Evolutionary conservation across 2,797 vertebrate genomes (phyloP), one percentile per base, ranked within the genome.

Genomic region (Notolabrus celidotus): DNA sequence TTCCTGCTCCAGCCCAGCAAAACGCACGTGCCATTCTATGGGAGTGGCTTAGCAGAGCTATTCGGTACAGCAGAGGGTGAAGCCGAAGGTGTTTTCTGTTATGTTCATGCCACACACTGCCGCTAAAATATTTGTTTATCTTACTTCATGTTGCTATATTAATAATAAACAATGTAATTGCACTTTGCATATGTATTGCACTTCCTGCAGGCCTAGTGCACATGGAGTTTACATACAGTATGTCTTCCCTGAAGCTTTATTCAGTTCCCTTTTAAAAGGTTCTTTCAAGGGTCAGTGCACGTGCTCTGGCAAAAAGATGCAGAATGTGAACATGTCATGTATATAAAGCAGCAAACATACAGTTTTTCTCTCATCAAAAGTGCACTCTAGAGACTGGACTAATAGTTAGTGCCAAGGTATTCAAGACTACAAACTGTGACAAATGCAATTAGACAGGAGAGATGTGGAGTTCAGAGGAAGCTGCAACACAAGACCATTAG

Each of bases 371-470:
- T 67, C 63, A 67, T 69, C 71, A 76, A 83, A 69, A 43, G 17
- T 60, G 65, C 39, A 43, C 69, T 54, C 54, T 29, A 20, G 60
- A 74, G 63, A 53, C 54, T 2, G 50, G 42, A 58, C 56, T 59
- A 50, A 70, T 76, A 68, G 49, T 55, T 61, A 68, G 58, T 52
- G 42, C 31, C 19, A 64, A 66, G 65, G 74, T 86, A 75, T 79
- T 84, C 64, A 53, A 67, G 71, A 46, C 67, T 86, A 79, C 74
- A 82, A 69, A 76, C 80, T 79, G 70, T 84, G 83, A 86, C 72
- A 86, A 80, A 90, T 80, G 54, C 82, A 89, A 88, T 81, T 82
- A 83, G 77, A 76, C 79, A 84, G 8, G 15, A 60, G 74, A 77
- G 79, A 84, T 54, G 52, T 73, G 42, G 65, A 81, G 63, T 85